Evolutionary conservation across 2,797 vertebrate species (phyloP).

Genomic region (Glyptemys insculpta): DNA sequence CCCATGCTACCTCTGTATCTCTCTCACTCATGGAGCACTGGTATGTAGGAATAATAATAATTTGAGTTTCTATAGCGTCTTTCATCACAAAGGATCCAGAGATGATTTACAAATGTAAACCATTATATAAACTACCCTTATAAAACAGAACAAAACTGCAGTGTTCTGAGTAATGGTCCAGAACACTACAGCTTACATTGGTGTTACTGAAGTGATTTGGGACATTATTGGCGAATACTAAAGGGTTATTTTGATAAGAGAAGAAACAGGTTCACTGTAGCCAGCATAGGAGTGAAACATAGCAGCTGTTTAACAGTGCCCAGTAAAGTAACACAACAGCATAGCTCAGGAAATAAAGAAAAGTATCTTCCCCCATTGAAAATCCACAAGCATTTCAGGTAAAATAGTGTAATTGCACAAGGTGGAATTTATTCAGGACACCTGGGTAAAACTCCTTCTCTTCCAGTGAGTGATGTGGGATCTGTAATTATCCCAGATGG

Average conservation of each 20-base stretch:
- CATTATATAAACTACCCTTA: conserved; percentile 55
- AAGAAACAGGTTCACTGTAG: conserved; percentile 5
- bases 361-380: not conserved
- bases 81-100: conserved; percentile 57
- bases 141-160: conserved; percentile 57
- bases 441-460: not conserved
- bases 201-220: conserved; percentile 34
- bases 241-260: conserved; percentile 40
- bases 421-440: fast-evolving
- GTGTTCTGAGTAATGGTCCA: conserved; percentile 57
- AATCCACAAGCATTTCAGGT: not conserved
- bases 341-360: not conserved
- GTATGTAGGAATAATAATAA: conserved; percentile 64
- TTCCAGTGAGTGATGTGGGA: fast-evolving
- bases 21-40: conserved; percentile 53
- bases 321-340: not conserved
- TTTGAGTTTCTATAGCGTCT: conserved; percentile 49
- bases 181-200: conserved; percentile 51
- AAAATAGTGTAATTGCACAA: not conserved
- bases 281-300: not conserved
- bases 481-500: not conserved
- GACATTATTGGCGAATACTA: conserved; percentile 38
- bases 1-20: conserved; percentile 11
- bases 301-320: conserved; percentile 1
- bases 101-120: conserved; percentile 73